Evolutionary conservation across 92 coral and sea anemone genomes (phyloP), one percentile per base, ranked within the genome.

Genomic region (Porites divaricata): DNA sequence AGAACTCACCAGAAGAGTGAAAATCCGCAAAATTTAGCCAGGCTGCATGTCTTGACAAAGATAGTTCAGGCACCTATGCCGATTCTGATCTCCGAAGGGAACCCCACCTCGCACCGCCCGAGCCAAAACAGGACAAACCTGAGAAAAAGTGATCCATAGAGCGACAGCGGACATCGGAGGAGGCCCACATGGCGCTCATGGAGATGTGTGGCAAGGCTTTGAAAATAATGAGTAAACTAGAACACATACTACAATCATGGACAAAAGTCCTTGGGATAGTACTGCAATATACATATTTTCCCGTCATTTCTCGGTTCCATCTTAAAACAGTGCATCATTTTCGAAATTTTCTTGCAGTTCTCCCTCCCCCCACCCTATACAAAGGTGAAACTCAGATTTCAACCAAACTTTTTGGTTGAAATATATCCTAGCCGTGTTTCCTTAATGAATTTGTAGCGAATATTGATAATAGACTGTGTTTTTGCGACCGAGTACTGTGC

Each of bases 201-300:
- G 71, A 82, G 71, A 70, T 72, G 79, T 82, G 79, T 15, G 57
- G 45, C 54, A 82, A 58, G 72, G 62, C 79, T 26, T 21, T 72
- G 79, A 71, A 82, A 58, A 82, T 72, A 63, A 82, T 82, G 86
- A 72, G 59, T 51, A 51, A 51, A 51, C 4, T 51, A 51, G 54
- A 51, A 51, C 54, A 9, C 54, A 51, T 51, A 4, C 57, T 82
- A 23, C n/a, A n/a, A n/a, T n/a, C n/a, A n/a, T n/a, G n/a, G n/a
- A n/a, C n/a, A n/a, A n/a, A n/a, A n/a, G n/a, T n/a, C n/a, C n/a
- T n/a, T n/a, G n/a, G n/a, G n/a, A n/a, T n/a, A n/a, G n/a, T n/a
- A n/a, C n/a, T n/a, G n/a, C n/a, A n/a, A n/a, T n/a, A n/a, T n/a
- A n/a, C n/a, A n/a, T n/a, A n/a, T n/a, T n/a, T n/a, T n/a, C n/a